phyloP scores from a whole-genome alignment of 2,797 vertebrate genomes.

The Pterois miles region DNA sequence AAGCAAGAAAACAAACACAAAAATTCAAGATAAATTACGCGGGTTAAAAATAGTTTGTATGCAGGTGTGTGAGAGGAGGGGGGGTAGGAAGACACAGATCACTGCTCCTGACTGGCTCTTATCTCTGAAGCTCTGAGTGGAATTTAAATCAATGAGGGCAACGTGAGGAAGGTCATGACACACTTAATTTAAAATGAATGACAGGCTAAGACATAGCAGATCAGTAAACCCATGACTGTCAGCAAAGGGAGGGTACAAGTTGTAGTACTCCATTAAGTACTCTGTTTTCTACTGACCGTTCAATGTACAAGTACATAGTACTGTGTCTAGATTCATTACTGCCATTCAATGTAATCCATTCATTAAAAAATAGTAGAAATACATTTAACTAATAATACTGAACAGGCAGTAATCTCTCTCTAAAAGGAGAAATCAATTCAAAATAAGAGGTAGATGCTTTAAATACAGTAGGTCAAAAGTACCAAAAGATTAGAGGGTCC shows the following conservation, averaged over 20 bases:
- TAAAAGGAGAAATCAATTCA: background rate
- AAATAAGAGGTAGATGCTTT: background rate
- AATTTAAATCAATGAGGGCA: slow-evolving; percentile 48
- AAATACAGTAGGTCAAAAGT: background rate
- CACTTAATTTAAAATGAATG: slow-evolving; percentile 3
- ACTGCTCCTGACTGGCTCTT: slow-evolving; percentile 30
- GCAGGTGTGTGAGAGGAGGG: slow-evolving; percentile 29
- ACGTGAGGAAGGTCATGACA: slow-evolving; percentile 36
- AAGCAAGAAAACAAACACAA: background rate
- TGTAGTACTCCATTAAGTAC: background rate
- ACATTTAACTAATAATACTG: background rate
- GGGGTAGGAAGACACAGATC: slow-evolving; percentile 46
- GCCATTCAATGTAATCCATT: background rate
- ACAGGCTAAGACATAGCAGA: slow-evolving; percentile 10
- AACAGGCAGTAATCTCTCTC: background rate
- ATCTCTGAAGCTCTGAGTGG: slow-evolving; percentile 16
- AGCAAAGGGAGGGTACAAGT: background rate
- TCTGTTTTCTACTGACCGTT: background rate
- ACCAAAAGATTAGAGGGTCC: background rate
- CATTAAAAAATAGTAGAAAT: background rate
- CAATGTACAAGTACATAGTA: background rate
- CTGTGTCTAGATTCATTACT: background rate
- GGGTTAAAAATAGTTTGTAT: slow-evolving; percentile 11
- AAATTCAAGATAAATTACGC: slow-evolving; percentile 9
- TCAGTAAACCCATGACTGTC: background rate